These are phyloP conservation scores for Meliscaeva auricollis DNA, from an alignment of 2,888 invertebrate species.

Conservation along the genomic window DNA sequence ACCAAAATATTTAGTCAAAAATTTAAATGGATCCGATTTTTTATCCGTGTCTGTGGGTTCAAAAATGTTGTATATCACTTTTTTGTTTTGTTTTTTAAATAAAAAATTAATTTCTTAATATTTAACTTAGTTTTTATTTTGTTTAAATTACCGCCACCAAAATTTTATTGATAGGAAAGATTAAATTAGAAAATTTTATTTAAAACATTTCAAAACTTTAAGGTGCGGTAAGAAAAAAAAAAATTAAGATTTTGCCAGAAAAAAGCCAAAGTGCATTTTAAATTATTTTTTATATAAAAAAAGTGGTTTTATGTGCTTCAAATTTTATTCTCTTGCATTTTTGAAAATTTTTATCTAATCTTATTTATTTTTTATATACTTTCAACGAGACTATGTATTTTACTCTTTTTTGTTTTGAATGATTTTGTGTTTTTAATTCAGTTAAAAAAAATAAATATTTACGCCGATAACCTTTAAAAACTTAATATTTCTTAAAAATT, in stretches of 20 bases:
- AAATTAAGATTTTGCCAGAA: conserved; percentile 24
- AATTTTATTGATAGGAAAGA: conserved; percentile 15
- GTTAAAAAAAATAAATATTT: too few species aligned
- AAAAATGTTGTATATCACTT: conserved; percentile 60
- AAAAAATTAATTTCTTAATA: conserved; percentile 19
- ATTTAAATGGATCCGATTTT: conserved; percentile 80
- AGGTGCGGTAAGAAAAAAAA: conserved; percentile 5
- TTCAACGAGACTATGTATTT: too few species aligned
- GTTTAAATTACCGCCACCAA: conserved; percentile 56
- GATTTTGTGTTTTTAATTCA: background rate
- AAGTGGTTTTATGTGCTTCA: conserved; percentile 25
- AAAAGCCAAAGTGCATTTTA: conserved; percentile 10
- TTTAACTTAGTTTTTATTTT: conserved; percentile 16
- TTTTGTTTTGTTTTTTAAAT: conserved; percentile 32
- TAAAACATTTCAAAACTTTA: background rate
- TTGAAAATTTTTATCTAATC: too few species aligned
- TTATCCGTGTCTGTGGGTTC: conserved; percentile 79
- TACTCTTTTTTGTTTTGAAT: background rate
- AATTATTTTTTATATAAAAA: background rate
- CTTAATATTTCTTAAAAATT: too few species aligned
- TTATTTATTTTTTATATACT: too few species aligned
- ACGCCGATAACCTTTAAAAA: too few species aligned
- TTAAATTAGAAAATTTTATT: background rate
- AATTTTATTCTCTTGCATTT: background rate
- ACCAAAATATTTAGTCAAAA: conserved; percentile 80